These are phyloP conservation scores for Morpho achilles DNA, from an alignment of 2,888 invertebrate species.

Conservation along the genomic window DNA sequence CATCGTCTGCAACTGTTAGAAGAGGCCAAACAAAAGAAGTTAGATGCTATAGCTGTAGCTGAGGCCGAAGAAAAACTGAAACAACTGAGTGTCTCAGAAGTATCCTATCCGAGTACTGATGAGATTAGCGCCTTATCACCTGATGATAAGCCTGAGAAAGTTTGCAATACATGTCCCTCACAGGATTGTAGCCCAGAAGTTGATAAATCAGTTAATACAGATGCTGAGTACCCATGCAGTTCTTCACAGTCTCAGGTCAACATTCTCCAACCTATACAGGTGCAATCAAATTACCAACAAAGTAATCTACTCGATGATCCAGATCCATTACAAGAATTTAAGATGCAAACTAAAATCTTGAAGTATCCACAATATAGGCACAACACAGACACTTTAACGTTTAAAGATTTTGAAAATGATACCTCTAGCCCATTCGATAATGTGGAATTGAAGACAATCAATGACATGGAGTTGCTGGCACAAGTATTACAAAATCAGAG, in stretches of 20 bases:
- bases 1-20: slow-evolving; percentile 80
- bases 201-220: slow-evolving; percentile 34
- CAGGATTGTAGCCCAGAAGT: slow-evolving; percentile 41
- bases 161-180: slow-evolving; percentile 50
- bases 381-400: slow-evolving; percentile 67
- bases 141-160: slow-evolving; percentile 63
- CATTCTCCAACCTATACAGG: slow-evolving; percentile 68
- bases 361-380: slow-evolving; percentile 50
- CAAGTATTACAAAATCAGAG: slow-evolving; percentile 82
- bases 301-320: slow-evolving; percentile 67
- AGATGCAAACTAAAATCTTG: slow-evolving; percentile 51
- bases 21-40: slow-evolving; percentile 74
- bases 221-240: slow-evolving; percentile 40
- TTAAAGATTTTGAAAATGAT: slow-evolving; percentile 94
- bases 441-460: slow-evolving; percentile 93
- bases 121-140: slow-evolving; percentile 77
- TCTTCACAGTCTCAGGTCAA: slow-evolving; percentile 45
- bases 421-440: slow-evolving; percentile 96
- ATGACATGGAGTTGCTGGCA: slow-evolving; percentile 94
- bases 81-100: slow-evolving; percentile 77
- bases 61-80: slow-evolving; percentile 75
- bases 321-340: slow-evolving; percentile 62
- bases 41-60: slow-evolving; percentile 71
- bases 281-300: slow-evolving; percentile 53
- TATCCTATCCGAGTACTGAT: slow-evolving; percentile 81